These are phyloP conservation scores for Mythimna lalbum DNA, from an alignment of 2,888 invertebrate species.

Conservation along the genomic window DNA sequence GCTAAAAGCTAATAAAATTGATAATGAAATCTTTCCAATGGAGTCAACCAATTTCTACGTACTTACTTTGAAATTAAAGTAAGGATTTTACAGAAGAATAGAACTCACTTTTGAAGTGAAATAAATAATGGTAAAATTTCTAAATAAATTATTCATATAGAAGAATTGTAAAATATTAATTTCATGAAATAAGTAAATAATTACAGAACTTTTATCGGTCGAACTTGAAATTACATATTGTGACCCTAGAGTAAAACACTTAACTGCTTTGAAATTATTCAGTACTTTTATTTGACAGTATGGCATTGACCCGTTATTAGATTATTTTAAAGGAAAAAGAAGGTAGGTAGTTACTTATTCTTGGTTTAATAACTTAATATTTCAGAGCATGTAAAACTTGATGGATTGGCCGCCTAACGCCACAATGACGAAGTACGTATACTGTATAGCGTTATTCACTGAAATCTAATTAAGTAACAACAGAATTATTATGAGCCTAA, in stretches of 20 bases:
- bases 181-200: conserved; percentile 1
- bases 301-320: conserved; percentile 56
- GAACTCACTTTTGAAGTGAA: conserved; percentile 3
- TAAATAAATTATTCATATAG: neutral
- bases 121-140: neutral
- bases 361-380: conserved; percentile 25
- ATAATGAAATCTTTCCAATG: conserved; percentile 43
- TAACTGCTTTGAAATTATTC: conserved; percentile 1
- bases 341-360: conserved; percentile 20
- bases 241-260: neutral
- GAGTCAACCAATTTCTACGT: conserved; percentile 39
- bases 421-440: conserved; percentile 48
- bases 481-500: conserved; percentile 37
- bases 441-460: conserved; percentile 42
- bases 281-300: conserved; percentile 18
- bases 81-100: conserved; percentile 33
- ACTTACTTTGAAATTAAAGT: conserved; percentile 42
- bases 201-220: neutral
- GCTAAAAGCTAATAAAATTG: conserved; percentile 50
- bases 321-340: conserved; percentile 41
- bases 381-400: conserved; percentile 59
- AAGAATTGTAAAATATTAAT: neutral
- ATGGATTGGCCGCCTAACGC: conserved; percentile 60
- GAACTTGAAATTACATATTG: neutral
- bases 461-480: conserved; percentile 47